Percentiles rank a stretch among this genome's conserved stretches.
These are phyloP conservation scores for Raja brachyura DNA, from an alignment of 2,113 vertebrate species.

Conservation along the genomic window DNA sequence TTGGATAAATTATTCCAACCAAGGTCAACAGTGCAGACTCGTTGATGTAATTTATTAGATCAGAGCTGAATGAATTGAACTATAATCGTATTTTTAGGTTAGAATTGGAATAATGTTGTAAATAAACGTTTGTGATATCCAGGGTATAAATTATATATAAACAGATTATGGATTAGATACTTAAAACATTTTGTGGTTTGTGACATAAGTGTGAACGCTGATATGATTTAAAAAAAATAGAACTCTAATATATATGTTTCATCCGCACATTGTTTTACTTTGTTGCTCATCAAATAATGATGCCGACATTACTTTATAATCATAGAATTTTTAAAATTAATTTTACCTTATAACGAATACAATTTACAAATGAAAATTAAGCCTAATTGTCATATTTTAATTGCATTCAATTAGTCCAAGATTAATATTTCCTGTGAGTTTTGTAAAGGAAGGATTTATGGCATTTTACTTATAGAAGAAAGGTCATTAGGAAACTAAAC, in stretches of 20 bases:
- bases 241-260: background rate
- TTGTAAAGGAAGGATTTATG: background rate
- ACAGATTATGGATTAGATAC: background rate
- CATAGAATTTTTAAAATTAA: background rate
- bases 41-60: background rate
- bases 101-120: background rate
- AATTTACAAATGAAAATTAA: constrained; percentile 17
- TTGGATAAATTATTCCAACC: background rate
- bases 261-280: background rate
- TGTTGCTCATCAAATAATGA: background rate
- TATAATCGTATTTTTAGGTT: background rate
- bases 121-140: no score
- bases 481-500: background rate
- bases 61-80: background rate
- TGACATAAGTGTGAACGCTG: background rate
- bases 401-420: background rate
- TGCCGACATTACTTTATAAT: background rate
- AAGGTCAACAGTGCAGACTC: background rate
- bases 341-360: background rate
- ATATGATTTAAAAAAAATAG: background rate
- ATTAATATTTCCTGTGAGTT: background rate
- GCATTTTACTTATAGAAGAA: background rate
- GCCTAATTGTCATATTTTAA: background rate
- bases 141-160: background rate
- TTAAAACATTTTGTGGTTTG: background rate